These are phyloP conservation scores for Rhegmatorhina hoffmannsi DNA, from an alignment of 2,113 vertebrate species.

Conservation along the genomic window DNA sequence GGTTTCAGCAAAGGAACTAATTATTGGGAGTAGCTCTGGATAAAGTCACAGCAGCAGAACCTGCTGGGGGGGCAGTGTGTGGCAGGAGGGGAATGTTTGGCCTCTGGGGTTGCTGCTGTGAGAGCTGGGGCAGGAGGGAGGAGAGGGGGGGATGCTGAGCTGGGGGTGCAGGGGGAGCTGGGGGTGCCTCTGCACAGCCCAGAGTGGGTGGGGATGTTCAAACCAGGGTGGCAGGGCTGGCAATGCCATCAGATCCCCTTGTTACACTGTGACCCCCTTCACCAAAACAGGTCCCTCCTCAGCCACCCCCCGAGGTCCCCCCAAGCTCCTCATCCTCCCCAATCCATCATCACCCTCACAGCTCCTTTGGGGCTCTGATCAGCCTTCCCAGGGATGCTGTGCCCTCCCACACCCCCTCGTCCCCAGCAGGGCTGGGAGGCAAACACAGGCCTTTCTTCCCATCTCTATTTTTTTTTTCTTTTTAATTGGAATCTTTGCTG, in stretches of 20 bases:
- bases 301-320: not conserved
- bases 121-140: not conserved
- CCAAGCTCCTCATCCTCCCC: not conserved
- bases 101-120: not conserved
- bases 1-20: not conserved
- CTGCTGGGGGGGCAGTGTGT: accelerated
- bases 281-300: not conserved
- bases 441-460: not conserved
- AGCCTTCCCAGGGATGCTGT: not conserved
- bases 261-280: not conserved
- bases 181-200: not conserved
- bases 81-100: not conserved
- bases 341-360: not conserved
- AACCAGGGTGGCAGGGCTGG: not conserved
- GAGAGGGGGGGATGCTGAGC: not conserved
- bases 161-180: not conserved
- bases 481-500: constrained; percentile 47
- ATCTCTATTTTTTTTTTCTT: not conserved
- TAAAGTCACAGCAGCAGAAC: accelerated
- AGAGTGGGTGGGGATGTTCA: not conserved
- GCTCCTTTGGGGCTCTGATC: not conserved
- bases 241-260: not conserved
- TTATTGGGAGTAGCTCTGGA: not conserved
- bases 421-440: not conserved
- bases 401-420: accelerated